Percentiles rank a stretch among this genome's conserved stretches.
phyloP scores from a whole-genome alignment of 2,113 vertebrate species.

The Clinocottus analis region DNA sequence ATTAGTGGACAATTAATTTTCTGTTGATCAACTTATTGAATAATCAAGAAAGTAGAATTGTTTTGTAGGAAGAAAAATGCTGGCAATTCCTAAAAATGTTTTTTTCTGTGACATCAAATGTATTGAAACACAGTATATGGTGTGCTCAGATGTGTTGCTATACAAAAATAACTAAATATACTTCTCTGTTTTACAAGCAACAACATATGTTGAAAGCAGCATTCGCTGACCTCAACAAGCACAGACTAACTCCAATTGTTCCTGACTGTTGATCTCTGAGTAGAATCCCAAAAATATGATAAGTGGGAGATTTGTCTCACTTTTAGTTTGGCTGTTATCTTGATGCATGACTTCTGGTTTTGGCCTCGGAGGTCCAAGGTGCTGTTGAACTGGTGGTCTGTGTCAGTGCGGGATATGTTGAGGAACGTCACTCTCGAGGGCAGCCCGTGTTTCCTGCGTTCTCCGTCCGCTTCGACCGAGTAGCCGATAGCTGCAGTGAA shows the following conservation, averaged over 20 bases:
- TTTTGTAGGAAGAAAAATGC: neutral
- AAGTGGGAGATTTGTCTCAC: constrained; percentile 69
- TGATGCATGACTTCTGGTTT: constrained; percentile 84
- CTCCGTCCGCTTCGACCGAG: constrained; percentile 87
- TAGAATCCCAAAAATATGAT: neutral
- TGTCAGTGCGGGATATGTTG: constrained; percentile 68
- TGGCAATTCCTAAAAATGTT: neutral
- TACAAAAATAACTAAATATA: neutral
- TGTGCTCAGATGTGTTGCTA: neutral
- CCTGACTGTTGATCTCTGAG: neutral
- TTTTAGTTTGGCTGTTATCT: constrained; percentile 85
- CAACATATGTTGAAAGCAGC: neutral
- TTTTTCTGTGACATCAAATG: neutral
- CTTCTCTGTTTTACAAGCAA: neutral
- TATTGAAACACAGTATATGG: neutral
- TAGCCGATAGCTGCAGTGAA: constrained; percentile 84
- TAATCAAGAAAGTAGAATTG: neutral
- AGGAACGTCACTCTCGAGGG: constrained; percentile 87
- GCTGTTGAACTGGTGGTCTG: constrained; percentile 83
- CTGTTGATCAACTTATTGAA: neutral
- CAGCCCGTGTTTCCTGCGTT: constrained; percentile 86
- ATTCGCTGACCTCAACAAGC: neutral
- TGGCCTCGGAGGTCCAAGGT: constrained; percentile 86
- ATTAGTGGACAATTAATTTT: neutral
- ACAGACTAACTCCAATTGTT: neutral